These are phyloP conservation scores for Chlorops oryzae DNA, from an alignment of 1,140 invertebrate species.

Conservation along the genomic window DNA sequence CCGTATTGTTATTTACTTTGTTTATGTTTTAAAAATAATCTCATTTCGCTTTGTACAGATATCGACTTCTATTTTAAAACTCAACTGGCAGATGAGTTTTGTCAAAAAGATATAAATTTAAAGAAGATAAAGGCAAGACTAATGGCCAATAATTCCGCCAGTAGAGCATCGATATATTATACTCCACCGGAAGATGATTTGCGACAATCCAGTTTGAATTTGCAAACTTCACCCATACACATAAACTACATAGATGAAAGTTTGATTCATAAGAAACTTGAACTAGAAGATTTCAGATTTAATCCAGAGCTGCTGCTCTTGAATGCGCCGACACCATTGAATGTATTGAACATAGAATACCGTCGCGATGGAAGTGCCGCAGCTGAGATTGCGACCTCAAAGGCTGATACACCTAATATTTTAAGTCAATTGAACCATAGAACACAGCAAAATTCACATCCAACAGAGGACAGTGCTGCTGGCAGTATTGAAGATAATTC, in stretches of 20 bases:
- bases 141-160: constrained; percentile 52
- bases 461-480: constrained; percentile 14
- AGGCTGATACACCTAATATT: constrained; percentile 25
- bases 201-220: constrained; percentile 23
- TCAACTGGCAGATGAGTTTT: constrained; percentile 51
- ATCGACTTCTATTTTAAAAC: constrained; percentile 57
- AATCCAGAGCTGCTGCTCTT: constrained; percentile 26
- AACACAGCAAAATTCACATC: too few relatives aligned
- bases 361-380: constrained; percentile 1
- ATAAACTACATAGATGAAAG: constrained; percentile 46
- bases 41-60: constrained; percentile 29
- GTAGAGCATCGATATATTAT: constrained; percentile 68
- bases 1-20: not conserved
- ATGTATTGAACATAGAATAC: constrained; percentile 1
- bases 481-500: constrained; percentile 41
- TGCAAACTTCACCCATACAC: constrained; percentile 43
- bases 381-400: constrained; percentile 11
- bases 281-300: constrained; percentile 31
- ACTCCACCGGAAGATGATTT: constrained; percentile 63
- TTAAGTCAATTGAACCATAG: constrained; percentile 27
- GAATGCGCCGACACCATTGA: constrained; percentile 16
- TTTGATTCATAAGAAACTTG: constrained; percentile 35
- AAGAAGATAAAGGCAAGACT: constrained; percentile 37
- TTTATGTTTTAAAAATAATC: not conserved
- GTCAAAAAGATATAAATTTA: constrained; percentile 30